phyloP scores from a whole-genome alignment of 2,888 invertebrate species.

The Dynastes tityus region DNA sequence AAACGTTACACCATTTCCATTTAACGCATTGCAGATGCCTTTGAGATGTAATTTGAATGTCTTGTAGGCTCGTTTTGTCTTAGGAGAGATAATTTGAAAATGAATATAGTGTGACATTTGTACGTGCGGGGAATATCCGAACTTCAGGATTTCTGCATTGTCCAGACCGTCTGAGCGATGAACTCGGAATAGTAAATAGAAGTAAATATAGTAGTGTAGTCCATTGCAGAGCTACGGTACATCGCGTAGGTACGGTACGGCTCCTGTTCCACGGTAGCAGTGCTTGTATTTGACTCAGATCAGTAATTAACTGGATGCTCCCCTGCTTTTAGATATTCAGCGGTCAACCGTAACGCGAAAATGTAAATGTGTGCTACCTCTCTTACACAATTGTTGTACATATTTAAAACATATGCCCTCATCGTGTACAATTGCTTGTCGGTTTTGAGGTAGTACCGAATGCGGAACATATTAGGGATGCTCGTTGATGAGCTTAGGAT shows the following conservation, averaged over 20 bases:
- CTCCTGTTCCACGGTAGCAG: slow-evolving; percentile 4
- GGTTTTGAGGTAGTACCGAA: slow-evolving; percentile 33
- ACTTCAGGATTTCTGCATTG: slow-evolving; percentile 46
- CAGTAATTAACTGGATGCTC: slow-evolving; percentile 49
- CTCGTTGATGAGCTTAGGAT: not conserved
- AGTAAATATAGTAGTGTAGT: slow-evolving; percentile 29
- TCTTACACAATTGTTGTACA: slow-evolving; percentile 39
- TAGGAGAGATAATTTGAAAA: slow-evolving; percentile 50
- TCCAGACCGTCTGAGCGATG: slow-evolving; percentile 38
- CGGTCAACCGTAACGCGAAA: slow-evolving; percentile 48
- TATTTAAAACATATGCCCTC: slow-evolving; percentile 43
- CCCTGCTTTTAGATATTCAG: slow-evolving; percentile 47
- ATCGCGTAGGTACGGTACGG: slow-evolving; percentile 13
- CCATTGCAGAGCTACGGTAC: not conserved
- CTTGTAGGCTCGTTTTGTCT: slow-evolving; percentile 43
- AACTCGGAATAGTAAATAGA: slow-evolving; percentile 48
- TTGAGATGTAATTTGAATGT: slow-evolving; percentile 44
- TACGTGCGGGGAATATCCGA: slow-evolving; percentile 40
- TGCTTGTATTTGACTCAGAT: slow-evolving; percentile 27
- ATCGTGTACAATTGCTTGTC: slow-evolving; percentile 31
- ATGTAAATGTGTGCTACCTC: slow-evolving; percentile 46
- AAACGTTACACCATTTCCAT: not conserved
- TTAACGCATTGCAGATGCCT: slow-evolving; percentile 32
- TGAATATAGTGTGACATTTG: slow-evolving; percentile 48
- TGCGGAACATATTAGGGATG: slow-evolving; percentile 6